phyloP scores from a whole-genome alignment of 2,797 vertebrate species.

The Pempheris klunzingeri region DNA sequence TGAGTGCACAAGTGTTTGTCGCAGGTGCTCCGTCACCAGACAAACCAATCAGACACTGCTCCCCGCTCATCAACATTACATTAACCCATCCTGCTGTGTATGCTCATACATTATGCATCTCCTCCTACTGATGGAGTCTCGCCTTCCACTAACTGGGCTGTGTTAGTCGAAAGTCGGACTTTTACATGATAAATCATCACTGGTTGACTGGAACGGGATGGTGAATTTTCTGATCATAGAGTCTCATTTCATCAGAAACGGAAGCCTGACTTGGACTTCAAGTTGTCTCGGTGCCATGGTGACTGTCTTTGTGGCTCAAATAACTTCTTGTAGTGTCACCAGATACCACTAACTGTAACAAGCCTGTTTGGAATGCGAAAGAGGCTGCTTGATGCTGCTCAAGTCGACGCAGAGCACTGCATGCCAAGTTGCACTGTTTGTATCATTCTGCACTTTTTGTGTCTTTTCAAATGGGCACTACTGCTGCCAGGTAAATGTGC shows the following conservation, averaged over 20 bases:
- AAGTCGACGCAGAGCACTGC: conserved; percentile 52
- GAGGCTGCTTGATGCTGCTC: conserved; percentile 40
- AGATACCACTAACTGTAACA: conserved; percentile 42
- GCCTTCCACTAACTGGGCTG: conserved; percentile 75
- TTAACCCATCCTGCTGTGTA: conserved; percentile 67
- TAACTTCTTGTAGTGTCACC: conserved; percentile 9
- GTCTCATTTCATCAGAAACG: background rate
- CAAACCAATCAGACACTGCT: conserved; percentile 34
- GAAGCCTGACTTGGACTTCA: conserved; percentile 21
- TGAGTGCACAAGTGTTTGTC: conserved; percentile 81
- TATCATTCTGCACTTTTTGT: conserved; percentile 31
- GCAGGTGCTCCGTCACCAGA: conserved; percentile 9
- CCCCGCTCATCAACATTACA: conserved; percentile 53
- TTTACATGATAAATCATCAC: conserved; percentile 18
- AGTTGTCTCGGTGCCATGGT: conserved; percentile 23
- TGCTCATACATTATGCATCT: conserved; percentile 50
- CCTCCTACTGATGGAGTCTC: conserved; percentile 42
- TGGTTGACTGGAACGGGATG: conserved; percentile 7
- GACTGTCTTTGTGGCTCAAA: conserved; percentile 16
- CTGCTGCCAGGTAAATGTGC: conserved; percentile 36
- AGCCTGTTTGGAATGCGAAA: conserved; percentile 43
- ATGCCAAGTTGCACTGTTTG: conserved; percentile 58
- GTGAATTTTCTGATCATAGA: conserved; percentile 20
- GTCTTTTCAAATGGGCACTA: conserved; percentile 27
- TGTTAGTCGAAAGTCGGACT: conserved; percentile 34